These are phyloP conservation scores for Saxidomus purpurata DNA, from an alignment of 1,140 invertebrate species.

Conservation along the genomic window DNA sequence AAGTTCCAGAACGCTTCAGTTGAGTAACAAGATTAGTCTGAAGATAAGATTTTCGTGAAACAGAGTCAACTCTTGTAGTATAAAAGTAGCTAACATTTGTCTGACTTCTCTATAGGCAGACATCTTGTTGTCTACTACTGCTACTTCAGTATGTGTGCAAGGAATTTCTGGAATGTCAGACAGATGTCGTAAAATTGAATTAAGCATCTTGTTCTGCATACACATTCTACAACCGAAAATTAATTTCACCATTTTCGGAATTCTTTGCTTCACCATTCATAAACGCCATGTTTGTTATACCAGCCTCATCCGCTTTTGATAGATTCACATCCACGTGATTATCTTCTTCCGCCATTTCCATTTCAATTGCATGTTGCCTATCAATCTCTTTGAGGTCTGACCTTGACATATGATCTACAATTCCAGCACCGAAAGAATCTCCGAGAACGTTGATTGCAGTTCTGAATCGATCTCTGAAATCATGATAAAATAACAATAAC, in stretches of 20 bases:
- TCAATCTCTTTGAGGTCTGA: constrained; percentile 60
- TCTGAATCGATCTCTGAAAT: constrained; percentile 90
- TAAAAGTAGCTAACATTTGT: too few species aligned
- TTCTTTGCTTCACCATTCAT: neutral
- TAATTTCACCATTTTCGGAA: neutral
- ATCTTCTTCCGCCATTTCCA: neutral
- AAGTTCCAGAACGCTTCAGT: too few species aligned
- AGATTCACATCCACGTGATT: neutral
- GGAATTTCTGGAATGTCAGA: too few species aligned
- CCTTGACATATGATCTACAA: constrained; percentile 90
- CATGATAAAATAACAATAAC: neutral
- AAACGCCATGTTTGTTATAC: neutral
- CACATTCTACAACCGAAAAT: neutral
- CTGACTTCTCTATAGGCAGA: too few species aligned
- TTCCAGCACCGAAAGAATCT: constrained; percentile 89
- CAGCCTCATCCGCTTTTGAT: constrained; percentile 2
- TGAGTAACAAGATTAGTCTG: too few species aligned
- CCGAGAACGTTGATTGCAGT: constrained; percentile 89
- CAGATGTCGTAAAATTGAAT: too few species aligned
- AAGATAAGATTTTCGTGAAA: too few species aligned
- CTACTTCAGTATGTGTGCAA: too few species aligned
- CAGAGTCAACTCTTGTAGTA: too few species aligned
- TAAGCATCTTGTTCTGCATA: too few species aligned
- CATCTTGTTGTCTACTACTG: too few species aligned
- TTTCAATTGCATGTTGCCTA: neutral